Evolutionary conservation across 1,140 invertebrate genomes (phyloP).

Genomic region (Pomacea maculata): DNA sequence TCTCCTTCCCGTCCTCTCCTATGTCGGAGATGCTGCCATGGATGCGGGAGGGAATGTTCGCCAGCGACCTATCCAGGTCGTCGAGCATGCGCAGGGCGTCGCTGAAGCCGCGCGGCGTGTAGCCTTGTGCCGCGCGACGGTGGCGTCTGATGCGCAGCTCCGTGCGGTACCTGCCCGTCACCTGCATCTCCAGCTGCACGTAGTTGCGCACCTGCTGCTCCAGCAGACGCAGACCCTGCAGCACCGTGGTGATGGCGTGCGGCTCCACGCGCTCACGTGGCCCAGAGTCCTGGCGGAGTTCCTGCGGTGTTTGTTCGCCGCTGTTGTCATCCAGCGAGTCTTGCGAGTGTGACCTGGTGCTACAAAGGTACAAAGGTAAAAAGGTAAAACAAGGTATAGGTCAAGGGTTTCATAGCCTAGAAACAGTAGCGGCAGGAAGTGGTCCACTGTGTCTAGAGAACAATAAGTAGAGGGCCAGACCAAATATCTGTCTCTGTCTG

Average conservation of each 20-base stretch:
- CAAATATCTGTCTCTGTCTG: too few relatives aligned
- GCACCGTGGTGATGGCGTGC: conserved; percentile 26
- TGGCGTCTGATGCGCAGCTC: conserved; percentile 13
- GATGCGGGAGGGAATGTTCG: neutral
- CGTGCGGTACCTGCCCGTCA: conserved; percentile 25
- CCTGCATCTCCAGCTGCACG: conserved; percentile 28
- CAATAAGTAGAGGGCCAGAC: too few relatives aligned
- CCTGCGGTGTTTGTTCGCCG: neutral
- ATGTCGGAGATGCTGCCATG: neutral
- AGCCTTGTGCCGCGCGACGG: neutral
- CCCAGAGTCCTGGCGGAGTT: too few relatives aligned
- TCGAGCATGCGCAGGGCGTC: conserved; percentile 12
- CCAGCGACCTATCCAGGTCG: neutral
- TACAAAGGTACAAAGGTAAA: too few relatives aligned
- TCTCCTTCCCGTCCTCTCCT: neutral
- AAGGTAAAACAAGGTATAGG: too few relatives aligned
- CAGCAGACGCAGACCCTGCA: conserved; percentile 19
- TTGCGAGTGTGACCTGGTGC: neutral
- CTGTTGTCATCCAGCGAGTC: neutral
- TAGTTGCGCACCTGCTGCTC: conserved; percentile 24
- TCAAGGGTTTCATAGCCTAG: too few relatives aligned
- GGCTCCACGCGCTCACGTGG: conserved; percentile 12
- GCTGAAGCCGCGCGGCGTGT: neutral
- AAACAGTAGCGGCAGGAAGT: too few relatives aligned
- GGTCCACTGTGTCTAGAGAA: too few relatives aligned